phyloP scores from a whole-genome alignment of 2,888 invertebrate genomes.

The Loripinus fragilis region DNA sequence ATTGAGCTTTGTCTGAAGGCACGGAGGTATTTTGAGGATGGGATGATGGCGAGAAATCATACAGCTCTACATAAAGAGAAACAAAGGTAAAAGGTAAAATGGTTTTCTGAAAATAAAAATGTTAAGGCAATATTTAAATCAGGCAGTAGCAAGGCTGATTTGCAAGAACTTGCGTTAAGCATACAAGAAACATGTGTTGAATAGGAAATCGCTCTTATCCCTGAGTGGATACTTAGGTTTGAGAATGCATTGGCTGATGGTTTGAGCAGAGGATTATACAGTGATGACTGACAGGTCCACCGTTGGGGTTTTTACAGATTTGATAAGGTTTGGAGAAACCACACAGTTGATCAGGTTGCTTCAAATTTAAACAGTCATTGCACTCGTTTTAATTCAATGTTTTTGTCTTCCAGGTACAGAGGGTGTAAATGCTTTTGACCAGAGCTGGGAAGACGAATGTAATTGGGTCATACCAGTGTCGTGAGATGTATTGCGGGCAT shows the following conservation, averaged over 20 bases:
- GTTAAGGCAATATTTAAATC: too few species aligned
- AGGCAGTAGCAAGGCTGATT: too few species aligned
- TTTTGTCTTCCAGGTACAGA: constrained; percentile 6
- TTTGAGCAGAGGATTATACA: neutral
- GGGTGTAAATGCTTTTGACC: constrained; percentile 3
- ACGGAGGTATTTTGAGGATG: too few species aligned
- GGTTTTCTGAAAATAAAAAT: neutral
- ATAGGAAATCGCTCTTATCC: too few species aligned
- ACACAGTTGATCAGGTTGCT: too few species aligned
- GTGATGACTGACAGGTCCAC: neutral
- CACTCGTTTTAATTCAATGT: neutral
- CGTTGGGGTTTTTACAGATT: too few species aligned
- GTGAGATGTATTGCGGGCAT: neutral
- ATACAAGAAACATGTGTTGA: too few species aligned
- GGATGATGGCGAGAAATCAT: neutral
- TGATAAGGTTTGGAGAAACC: too few species aligned
- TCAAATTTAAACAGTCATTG: too few species aligned
- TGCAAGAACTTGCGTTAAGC: too few species aligned
- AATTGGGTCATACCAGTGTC: neutral
- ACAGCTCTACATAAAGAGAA: neutral
- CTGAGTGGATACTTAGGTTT: too few species aligned
- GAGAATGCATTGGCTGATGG: neutral
- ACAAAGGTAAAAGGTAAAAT: neutral
- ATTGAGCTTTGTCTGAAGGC: neutral
- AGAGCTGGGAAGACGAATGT: neutral